Conservation (phyloP, 2,113 vertebrate species). For the Pluvianellus socialis region DNA sequence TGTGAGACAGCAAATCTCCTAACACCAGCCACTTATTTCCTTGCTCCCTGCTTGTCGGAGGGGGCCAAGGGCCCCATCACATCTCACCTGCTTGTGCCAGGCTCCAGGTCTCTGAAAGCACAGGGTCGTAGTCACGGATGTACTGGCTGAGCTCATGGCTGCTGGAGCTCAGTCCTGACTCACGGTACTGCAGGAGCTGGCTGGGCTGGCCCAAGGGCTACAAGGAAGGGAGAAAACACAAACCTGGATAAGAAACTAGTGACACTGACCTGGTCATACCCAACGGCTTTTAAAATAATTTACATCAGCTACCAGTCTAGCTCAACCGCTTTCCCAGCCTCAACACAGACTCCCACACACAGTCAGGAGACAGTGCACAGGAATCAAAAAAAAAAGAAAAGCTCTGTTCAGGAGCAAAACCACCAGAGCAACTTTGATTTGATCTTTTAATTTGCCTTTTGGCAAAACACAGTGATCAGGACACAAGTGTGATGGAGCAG, state of each 20-base stretch:
- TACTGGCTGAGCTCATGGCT: constrained; percentile 89
- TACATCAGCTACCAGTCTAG: not conserved
- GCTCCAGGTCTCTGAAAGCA: constrained; percentile 13
- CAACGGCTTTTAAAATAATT: not conserved
- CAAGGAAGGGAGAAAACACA: not conserved
- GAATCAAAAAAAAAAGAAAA: not conserved
- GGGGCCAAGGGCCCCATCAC: no score
- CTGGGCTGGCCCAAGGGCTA: constrained; percentile 50
- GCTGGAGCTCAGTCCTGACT: constrained; percentile 87
- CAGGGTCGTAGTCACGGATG: constrained; percentile 58
- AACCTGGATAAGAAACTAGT: not conserved
- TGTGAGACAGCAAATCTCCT: not conserved
- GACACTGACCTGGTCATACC: not conserved
- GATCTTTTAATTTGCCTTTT: not conserved
- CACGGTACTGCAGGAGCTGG: constrained; percentile 78
- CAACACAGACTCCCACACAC: no score
- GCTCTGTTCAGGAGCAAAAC: not conserved
- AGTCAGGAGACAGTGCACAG: not conserved
- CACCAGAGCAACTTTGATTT: not conserved
- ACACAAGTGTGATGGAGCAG: not conserved
- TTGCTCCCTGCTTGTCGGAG: not conserved
- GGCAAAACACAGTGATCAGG: not conserved
- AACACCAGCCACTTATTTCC: not conserved
- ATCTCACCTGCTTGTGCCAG: constrained; percentile 67
- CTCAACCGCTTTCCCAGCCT: not conserved